These are phyloP conservation scores for Rhinoptilus africanus DNA, from an alignment of 2,113 vertebrate genomes.

Conservation along the genomic window DNA sequence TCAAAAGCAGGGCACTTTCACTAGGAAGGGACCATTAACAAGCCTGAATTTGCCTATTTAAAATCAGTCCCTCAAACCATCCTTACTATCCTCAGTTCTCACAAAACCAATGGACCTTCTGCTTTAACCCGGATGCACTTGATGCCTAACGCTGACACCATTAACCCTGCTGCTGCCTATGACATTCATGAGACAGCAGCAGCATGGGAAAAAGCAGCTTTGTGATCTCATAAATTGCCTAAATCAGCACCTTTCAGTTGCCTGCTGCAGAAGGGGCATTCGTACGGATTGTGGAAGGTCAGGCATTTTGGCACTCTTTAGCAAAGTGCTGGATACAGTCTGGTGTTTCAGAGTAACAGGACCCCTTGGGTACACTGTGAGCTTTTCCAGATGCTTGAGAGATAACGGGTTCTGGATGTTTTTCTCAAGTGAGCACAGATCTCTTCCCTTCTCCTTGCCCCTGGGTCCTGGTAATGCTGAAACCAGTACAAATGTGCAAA, in stretches of 20 bases:
- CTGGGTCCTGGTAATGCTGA: not conserved
- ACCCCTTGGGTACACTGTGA: not conserved
- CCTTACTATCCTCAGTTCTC: not conserved
- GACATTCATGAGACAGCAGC: not conserved
- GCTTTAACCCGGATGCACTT: not conserved
- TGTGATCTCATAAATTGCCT: not conserved
- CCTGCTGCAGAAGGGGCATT: not conserved
- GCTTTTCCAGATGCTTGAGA: not conserved
- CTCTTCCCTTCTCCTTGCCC: not conserved
- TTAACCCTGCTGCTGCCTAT: not conserved
- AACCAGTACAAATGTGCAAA: not conserved
- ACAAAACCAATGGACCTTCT: not conserved
- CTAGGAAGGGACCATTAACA: not conserved
- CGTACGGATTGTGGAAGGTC: not conserved
- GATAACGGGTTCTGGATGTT: not conserved
- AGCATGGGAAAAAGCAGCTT: rapidly evolving
- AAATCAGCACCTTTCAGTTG: not conserved
- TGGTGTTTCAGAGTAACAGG: not conserved
- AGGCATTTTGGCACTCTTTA: not conserved
- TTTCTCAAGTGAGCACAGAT: not conserved
- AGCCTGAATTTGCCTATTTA: not conserved
- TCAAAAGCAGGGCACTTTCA: not conserved
- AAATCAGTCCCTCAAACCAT: not conserved
- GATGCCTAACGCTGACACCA: not conserved
- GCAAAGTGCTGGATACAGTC: not conserved